Evolutionary conservation across 2,797 vertebrate species (phyloP).

Genomic region (Margarornis squamiger): DNA sequence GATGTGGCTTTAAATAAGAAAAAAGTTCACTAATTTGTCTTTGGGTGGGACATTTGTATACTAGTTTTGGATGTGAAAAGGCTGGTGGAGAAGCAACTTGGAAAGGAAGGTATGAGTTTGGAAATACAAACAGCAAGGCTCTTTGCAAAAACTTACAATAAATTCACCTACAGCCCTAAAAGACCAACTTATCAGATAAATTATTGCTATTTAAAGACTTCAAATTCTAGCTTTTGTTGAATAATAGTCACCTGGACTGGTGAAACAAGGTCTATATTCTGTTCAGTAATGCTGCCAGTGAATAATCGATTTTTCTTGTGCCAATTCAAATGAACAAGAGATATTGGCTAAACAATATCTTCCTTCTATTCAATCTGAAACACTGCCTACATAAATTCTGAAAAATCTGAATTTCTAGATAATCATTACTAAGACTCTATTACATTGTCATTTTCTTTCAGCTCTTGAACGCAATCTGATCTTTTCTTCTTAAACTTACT

Average conservation of each 20-base stretch:
- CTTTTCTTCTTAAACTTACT: not conserved
- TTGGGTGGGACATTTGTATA: not conserved
- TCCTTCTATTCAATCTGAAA: not conserved
- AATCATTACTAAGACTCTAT: not conserved
- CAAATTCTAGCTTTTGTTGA: not conserved
- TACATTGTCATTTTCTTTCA: not conserved
- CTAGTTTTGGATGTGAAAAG: not conserved
- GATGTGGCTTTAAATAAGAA: conserved; percentile 24
- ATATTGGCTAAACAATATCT: not conserved
- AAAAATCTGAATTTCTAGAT: not conserved
- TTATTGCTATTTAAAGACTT: not conserved
- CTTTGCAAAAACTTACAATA: not conserved
- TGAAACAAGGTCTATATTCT: not conserved
- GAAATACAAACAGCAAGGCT: not conserved
- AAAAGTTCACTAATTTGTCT: not conserved
- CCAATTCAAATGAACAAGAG: not conserved
- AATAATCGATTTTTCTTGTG: not conserved
- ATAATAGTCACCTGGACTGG: not conserved
- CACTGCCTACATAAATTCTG: not conserved
- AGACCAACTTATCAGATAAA: not conserved
- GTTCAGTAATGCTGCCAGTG: not conserved
- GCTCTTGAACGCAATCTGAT: not conserved
- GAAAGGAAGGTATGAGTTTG: not conserved
- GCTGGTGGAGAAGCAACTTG: not conserved
- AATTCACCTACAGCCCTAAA: not conserved